phyloP scores from a whole-genome alignment of 1,140 invertebrate genomes.

The Zaprionus nigranus region DNA sequence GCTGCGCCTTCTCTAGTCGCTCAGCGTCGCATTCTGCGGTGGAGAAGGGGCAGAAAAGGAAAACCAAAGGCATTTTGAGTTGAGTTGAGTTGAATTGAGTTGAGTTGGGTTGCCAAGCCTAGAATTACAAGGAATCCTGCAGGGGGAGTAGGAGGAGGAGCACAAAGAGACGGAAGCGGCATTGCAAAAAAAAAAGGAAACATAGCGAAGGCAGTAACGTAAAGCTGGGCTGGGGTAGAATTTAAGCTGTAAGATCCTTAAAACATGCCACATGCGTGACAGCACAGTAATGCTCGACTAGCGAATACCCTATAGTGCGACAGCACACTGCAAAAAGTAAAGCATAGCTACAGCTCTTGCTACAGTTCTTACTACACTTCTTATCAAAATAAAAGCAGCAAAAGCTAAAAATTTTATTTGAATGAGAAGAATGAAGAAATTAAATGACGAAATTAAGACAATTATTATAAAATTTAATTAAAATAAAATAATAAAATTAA shows the following conservation, averaged over 20 bases:
- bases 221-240: not conserved
- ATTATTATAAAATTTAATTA: too few relatives aligned
- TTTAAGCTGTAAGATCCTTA: constrained; percentile 1
- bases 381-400: too few relatives aligned
- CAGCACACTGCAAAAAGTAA: too few relatives aligned
- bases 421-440: too few relatives aligned
- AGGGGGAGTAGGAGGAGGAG: not conserved
- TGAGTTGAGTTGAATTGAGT: constrained; percentile 11
- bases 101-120: constrained; percentile 23
- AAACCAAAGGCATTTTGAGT: constrained; percentile 1
- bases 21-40: not conserved
- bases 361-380: too few relatives aligned
- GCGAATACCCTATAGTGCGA: not conserved
- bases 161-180: not conserved
- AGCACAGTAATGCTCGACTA: not conserved
- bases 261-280: not conserved
- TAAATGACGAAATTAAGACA: too few relatives aligned
- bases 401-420: too few relatives aligned
- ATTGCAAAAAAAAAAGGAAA: not conserved
- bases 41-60: too few relatives aligned
- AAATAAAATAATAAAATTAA: too few relatives aligned
- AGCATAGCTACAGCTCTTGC: too few relatives aligned
- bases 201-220: not conserved
- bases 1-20: not conserved
- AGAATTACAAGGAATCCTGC: not conserved